These are phyloP conservation scores for Melipona quadrifasciata DNA, from an alignment of 1,140 invertebrate genomes.

Conservation along the genomic window DNA sequence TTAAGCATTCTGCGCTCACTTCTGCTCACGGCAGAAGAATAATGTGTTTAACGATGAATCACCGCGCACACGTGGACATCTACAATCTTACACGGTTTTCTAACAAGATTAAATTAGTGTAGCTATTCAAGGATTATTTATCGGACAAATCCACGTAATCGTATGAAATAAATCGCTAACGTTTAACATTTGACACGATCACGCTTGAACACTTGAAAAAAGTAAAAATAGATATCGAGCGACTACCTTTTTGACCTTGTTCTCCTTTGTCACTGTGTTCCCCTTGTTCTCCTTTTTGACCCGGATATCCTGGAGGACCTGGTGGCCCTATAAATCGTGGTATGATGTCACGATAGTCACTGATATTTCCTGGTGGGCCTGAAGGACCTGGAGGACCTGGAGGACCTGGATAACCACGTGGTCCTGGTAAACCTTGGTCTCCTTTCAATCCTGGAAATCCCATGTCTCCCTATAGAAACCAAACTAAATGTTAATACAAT, in stretches of 20 bases:
- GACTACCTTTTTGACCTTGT: constrained; percentile 73
- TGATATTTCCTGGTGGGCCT: constrained; percentile 64
- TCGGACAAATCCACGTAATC: constrained; percentile 32
- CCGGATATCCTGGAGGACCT: constrained; percentile 71
- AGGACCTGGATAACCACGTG: constrained; percentile 69
- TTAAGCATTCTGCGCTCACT: not conserved
- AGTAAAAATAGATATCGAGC: not conserved
- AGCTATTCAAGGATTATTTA: constrained; percentile 34
- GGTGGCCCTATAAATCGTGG: constrained; percentile 44
- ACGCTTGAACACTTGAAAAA: not conserved
- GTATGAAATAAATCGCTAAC: constrained; percentile 5
- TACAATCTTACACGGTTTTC: constrained; percentile 34
- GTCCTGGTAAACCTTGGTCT: constrained; percentile 70
- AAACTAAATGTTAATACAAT: not conserved
- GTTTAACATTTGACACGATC: constrained; percentile 11
- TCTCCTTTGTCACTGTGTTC: constrained; percentile 73
- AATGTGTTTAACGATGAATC: constrained; percentile 42
- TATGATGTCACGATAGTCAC: constrained; percentile 33
- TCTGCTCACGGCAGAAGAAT: too few relatives aligned
- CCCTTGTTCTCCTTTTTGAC: constrained; percentile 79
- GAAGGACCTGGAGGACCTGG: constrained; percentile 61
- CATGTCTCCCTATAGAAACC: constrained; percentile 58
- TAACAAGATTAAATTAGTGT: constrained; percentile 53
- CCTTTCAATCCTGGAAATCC: constrained; percentile 72
- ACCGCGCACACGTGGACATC: not conserved